A percentile compares a stretch with the other conserved stretches of the same genome.
Conservation (phyloP, 2,113 vertebrate species). For the Clarias gariepinus region DNA sequence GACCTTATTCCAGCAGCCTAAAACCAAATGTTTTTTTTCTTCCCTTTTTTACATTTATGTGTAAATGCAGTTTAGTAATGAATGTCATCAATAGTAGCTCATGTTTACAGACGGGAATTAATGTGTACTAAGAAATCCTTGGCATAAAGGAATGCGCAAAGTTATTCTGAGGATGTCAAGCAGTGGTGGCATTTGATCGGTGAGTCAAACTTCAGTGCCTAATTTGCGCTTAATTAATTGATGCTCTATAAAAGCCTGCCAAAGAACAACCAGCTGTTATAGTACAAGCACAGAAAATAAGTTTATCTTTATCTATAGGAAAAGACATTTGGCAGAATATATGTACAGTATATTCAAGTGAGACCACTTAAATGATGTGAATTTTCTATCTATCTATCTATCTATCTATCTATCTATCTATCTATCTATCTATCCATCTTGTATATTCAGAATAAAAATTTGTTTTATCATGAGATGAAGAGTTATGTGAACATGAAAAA, state of each 20-base stretch:
- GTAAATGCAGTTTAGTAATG: conserved; percentile 34
- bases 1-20: neutral
- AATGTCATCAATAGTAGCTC: conserved; percentile 30
- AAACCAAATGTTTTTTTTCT: too few relatives aligned
- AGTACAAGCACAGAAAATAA: neutral
- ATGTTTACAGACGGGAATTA: neutral
- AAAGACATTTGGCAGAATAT: neutral
- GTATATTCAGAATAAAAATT: neutral
- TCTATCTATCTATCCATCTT: too few relatives aligned
- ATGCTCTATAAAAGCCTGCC: neutral
- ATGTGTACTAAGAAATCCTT: neutral
- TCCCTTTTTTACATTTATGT: neutral
- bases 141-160: neutral
- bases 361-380: too few relatives aligned
- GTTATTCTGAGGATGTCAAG: neutral
- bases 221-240: conserved; percentile 31
- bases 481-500: neutral
- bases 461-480: neutral
- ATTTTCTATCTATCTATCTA: too few relatives aligned
- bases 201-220: neutral
- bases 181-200: conserved; percentile 21
- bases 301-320: neutral
- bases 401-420: too few relatives aligned
- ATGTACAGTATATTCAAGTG: too few relatives aligned
- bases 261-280: neutral